Percentiles rank a stretch among this genome's conserved stretches.
Evolutionary conservation across 2,888 invertebrate species (phyloP).

Genomic region (Bedellia somnulentella): DNA sequence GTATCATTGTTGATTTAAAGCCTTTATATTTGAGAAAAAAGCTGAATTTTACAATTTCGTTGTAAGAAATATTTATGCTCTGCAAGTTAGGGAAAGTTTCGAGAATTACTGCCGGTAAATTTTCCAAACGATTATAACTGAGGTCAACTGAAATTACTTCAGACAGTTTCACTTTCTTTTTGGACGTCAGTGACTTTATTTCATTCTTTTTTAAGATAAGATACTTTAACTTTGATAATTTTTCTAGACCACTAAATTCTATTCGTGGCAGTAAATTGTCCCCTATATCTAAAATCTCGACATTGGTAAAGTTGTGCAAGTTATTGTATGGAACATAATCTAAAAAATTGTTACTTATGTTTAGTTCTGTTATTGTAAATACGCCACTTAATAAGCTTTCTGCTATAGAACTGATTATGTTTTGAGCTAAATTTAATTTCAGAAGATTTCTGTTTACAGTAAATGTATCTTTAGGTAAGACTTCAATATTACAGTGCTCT

Average conservation of each 20-base stretch:
- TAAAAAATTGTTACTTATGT: constrained; percentile 73
- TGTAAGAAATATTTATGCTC: constrained; percentile 42
- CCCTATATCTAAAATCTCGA: constrained; percentile 72
- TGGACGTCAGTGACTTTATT: constrained; percentile 32
- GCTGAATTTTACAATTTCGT: constrained; percentile 37
- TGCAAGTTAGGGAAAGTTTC: constrained; percentile 46
- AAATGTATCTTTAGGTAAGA: constrained; percentile 72
- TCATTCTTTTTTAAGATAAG: constrained; percentile 43
- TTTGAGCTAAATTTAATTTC: constrained; percentile 73
- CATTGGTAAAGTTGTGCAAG: constrained; percentile 69
- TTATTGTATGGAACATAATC: constrained; percentile 77
- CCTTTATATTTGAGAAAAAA: constrained; percentile 31
- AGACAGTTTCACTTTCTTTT: constrained; percentile 31
- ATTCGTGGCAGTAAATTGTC: constrained; percentile 69
- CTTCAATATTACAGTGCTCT: constrained; percentile 69
- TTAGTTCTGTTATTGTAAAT: constrained; percentile 73
- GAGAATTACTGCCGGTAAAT: constrained; percentile 30
- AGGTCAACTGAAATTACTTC: constrained; percentile 37
- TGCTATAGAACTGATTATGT: constrained; percentile 67
- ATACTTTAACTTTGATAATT: constrained; percentile 34
- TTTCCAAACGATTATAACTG: constrained; percentile 38
- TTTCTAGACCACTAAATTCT: constrained; percentile 64
- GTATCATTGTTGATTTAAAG: constrained; percentile 28
- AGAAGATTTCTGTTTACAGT: constrained; percentile 73
- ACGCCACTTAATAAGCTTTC: constrained; percentile 67